Evolutionary conservation across 2,888 invertebrate genomes (phyloP).

Genomic region (Microctonus hyperodae): DNA sequence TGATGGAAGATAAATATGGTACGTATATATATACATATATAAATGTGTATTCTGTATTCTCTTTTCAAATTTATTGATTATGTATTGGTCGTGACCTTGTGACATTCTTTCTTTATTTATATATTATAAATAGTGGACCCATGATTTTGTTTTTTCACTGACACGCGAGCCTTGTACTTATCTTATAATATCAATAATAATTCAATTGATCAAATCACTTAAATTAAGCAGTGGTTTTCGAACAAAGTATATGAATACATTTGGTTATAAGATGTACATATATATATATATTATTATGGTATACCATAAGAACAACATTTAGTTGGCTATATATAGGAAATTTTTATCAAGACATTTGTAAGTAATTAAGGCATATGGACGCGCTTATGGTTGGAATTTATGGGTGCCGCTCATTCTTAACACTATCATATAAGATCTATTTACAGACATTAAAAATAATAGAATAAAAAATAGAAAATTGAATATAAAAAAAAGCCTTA

Average conservation of each 20-base stretch:
- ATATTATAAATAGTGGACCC: neutral
- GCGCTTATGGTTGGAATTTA: neutral
- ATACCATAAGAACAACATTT: neutral
- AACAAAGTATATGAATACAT: neutral
- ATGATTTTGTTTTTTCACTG: neutral
- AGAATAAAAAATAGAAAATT: neutral
- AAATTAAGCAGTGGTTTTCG: neutral
- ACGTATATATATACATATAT: no score
- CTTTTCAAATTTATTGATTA: neutral
- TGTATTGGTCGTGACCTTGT: slow-evolving; percentile 10
- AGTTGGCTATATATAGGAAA: neutral
- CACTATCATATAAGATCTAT: neutral
- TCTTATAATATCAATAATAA: neutral
- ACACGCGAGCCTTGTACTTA: slow-evolving; percentile 12
- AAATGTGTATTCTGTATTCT: neutral
- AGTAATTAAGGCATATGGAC: neutral
- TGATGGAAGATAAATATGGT: no score
- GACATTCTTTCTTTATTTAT: neutral
- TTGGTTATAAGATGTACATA: neutral
- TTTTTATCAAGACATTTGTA: slow-evolving; percentile 4
- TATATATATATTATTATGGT: no score
- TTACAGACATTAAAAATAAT: slow-evolving; percentile 1
- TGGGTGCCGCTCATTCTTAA: neutral
- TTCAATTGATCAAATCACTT: neutral
- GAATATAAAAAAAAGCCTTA: neutral